phyloP scores from a whole-genome alignment of 2,797 vertebrate species.

The Podargus strigoides region DNA sequence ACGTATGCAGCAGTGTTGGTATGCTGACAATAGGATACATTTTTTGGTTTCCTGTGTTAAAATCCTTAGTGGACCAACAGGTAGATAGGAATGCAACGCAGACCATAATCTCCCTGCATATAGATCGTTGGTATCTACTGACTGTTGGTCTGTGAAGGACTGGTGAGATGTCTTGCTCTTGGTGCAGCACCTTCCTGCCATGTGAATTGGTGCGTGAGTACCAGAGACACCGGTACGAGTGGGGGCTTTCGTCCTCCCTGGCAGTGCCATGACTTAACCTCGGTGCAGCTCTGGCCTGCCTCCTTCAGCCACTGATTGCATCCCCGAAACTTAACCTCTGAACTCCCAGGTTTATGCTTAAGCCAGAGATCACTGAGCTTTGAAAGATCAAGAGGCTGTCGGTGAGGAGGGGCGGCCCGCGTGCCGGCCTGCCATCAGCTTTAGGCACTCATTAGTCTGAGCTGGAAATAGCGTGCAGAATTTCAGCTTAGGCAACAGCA shows the following conservation, averaged over 20 bases:
- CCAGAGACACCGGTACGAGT: slow-evolving; percentile 30
- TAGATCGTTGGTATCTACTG: slow-evolving; percentile 16
- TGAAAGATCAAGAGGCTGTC: slow-evolving; percentile 22
- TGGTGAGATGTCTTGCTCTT: neutral
- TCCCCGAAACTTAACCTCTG: slow-evolving; percentile 42
- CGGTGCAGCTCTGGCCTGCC: neutral
- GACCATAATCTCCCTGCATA: neutral
- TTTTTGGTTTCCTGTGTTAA: slow-evolving; percentile 18
- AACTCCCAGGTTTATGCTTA: neutral
- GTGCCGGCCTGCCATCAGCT: neutral
- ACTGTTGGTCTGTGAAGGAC: neutral
- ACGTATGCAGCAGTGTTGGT: neutral
- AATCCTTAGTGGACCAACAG: neutral
- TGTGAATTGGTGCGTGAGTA: neutral
- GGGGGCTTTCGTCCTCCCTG: neutral
- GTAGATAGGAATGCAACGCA: neutral
- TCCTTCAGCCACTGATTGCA: neutral
- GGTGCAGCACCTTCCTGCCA: neutral
- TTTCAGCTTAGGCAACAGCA: slow-evolving; percentile 25
- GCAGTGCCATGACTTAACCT: neutral
- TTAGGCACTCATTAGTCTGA: slow-evolving; percentile 56
- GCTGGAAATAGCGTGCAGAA: neutral
- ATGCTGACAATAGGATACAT: neutral
- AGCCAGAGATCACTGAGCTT: slow-evolving; percentile 22
- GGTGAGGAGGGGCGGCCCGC: neutral